Evolutionary conservation across 2,888 invertebrate species (phyloP).

Genomic region (Drosophila conformis): DNA sequence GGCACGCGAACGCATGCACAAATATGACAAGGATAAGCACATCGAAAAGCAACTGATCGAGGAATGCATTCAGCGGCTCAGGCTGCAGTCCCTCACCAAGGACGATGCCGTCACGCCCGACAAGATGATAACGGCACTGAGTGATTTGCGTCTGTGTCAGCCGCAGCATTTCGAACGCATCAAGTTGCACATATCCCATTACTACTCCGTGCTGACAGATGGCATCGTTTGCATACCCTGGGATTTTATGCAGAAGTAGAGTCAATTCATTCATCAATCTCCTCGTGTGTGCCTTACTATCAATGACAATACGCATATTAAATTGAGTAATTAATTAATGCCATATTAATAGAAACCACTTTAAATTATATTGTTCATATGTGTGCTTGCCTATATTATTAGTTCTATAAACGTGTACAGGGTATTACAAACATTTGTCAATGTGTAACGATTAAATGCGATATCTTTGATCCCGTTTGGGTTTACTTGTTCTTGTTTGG

Average conservation of each 20-base stretch:
- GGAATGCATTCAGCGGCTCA: conserved; percentile 88
- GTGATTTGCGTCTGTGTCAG: conserved; percentile 87
- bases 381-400: not conserved
- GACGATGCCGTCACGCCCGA: conserved; percentile 96
- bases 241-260: conserved; percentile 87
- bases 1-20: conserved; percentile 87
- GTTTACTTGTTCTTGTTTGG: not conserved
- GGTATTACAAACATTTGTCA: not conserved
- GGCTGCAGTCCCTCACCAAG: conserved; percentile 91
- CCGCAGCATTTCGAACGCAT: conserved; percentile 87
- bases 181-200: conserved; percentile 93
- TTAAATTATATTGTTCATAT: not conserved
- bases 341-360: not conserved
- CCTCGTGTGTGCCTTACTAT: conserved; percentile 61
- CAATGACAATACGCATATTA: conserved; percentile 51
- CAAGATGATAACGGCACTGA: conserved; percentile 94
- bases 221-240: conserved; percentile 97
- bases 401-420: not conserved
- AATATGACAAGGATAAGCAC: conserved; percentile 91
- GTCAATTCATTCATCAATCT: not conserved
- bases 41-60: conserved; percentile 91
- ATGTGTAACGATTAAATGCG: not conserved
- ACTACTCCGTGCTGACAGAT: conserved; percentile 95
- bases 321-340: conserved; percentile 4
- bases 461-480: not conserved